Evolutionary conservation across 2,113 vertebrate species (phyloP).

Genomic region (Pontoporia blainvillei): DNA sequence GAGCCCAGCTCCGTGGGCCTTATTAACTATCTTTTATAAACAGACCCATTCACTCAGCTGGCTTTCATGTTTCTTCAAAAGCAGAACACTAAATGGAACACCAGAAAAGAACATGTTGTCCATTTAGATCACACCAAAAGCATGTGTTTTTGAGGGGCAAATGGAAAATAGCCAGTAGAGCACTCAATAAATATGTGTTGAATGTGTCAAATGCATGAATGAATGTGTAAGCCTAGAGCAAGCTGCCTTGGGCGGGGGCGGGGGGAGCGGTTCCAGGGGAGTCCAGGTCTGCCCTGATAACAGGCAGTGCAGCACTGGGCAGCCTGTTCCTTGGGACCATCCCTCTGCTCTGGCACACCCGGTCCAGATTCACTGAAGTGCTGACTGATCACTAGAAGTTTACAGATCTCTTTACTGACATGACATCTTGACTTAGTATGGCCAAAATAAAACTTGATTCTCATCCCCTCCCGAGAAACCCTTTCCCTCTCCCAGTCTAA

Average conservation of each 20-base stretch:
- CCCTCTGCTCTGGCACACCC: not conserved
- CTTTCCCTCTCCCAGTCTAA: not conserved
- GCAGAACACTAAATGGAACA: not conserved
- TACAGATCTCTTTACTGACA: not conserved
- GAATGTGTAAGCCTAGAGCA: not conserved
- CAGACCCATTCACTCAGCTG: not conserved
- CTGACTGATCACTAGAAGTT: not conserved
- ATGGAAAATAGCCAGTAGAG: not conserved
- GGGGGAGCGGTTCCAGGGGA: not conserved
- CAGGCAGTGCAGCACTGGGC: not conserved
- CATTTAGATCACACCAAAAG: not conserved
- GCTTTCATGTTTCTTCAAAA: not conserved
- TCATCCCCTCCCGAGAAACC: not conserved
- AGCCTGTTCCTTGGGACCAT: not conserved
- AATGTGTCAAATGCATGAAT: not conserved
- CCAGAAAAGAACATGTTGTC: not conserved
- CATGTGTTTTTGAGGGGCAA: not conserved
- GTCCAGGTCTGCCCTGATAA: not conserved
- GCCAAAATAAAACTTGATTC: not conserved
- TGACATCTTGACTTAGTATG: not conserved
- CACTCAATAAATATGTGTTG: not conserved
- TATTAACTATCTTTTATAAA: not conserved
- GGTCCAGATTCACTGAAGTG: not conserved
- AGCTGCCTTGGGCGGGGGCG: not conserved
- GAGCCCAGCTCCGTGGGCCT: not conserved